Evolutionary conservation across 2,797 vertebrate species (phyloP).

Genomic region (Catostomus latipinnis): DNA sequence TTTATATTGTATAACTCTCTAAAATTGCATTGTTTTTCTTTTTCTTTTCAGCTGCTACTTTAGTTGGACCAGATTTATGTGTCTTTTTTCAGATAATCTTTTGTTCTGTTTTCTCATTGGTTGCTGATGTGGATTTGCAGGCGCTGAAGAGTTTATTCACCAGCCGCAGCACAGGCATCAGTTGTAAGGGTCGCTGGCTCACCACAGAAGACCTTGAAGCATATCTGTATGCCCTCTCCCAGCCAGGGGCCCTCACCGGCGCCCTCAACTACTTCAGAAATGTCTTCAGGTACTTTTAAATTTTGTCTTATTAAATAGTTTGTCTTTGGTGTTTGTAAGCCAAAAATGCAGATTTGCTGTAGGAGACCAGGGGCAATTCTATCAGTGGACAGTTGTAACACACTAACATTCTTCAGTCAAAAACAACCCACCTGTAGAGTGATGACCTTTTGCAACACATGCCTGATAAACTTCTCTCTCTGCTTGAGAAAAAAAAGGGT

Average conservation of each 20-base stretch:
- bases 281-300: constrained; percentile 87
- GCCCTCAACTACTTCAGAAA: constrained; percentile 96
- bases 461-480: too few relatives aligned
- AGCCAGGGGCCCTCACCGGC: constrained; percentile 93
- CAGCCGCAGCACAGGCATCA: constrained; percentile 90
- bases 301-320: not conserved
- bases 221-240: constrained; percentile 93
- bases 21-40: not conserved
- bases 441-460: too few relatives aligned
- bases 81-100: not conserved
- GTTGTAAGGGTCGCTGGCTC: constrained; percentile 88
- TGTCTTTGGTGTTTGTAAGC: not conserved
- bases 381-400: too few relatives aligned
- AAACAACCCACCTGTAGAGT: too few relatives aligned
- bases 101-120: constrained; percentile 1
- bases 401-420: too few relatives aligned
- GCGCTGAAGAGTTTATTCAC: constrained; percentile 91
- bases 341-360: not conserved
- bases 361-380: not conserved
- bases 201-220: constrained; percentile 93
- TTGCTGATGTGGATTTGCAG: constrained; percentile 67
- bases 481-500: too few relatives aligned
- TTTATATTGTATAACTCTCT: not conserved
- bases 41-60: not conserved
- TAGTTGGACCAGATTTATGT: not conserved